These are phyloP conservation scores for Gallinago paraguaiae DNA, from an alignment of 2,113 vertebrate genomes.

Conservation along the genomic window DNA sequence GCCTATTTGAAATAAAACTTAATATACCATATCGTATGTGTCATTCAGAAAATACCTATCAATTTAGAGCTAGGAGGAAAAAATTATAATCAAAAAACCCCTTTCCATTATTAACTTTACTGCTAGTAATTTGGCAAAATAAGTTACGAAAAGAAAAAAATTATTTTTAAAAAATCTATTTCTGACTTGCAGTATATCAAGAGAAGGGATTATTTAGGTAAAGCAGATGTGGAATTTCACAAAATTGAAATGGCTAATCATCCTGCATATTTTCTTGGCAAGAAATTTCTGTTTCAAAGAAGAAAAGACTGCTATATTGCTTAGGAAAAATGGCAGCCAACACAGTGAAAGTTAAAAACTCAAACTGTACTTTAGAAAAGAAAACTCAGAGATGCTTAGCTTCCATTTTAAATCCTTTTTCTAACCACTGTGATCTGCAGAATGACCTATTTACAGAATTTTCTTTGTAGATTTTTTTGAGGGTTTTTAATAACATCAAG, in stretches of 20 bases:
- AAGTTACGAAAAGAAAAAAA: background rate
- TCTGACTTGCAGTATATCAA: background rate
- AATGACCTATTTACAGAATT: background rate
- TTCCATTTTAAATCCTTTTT: background rate
- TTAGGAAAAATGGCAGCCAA: background rate
- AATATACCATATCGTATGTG: background rate
- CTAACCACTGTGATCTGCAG: background rate
- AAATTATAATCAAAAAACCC: background rate
- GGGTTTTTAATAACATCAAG: background rate
- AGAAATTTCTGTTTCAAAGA: background rate
- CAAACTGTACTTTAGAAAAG: background rate
- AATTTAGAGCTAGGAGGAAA: background rate
- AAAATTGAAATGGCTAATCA: background rate
- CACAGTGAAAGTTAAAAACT: background rate
- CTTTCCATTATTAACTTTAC: background rate
- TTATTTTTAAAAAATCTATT: background rate
- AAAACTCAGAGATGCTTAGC: background rate
- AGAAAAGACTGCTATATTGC: rapidly evolving
- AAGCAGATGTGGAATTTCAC: background rate
- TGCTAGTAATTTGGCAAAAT: background rate
- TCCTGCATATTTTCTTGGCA: background rate
- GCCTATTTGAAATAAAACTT: background rate
- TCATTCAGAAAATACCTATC: background rate
- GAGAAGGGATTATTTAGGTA: background rate
- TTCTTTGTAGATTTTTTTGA: background rate